phyloP scores from a whole-genome alignment of 2,888 invertebrate species.

The Nomada goodeniana region DNA sequence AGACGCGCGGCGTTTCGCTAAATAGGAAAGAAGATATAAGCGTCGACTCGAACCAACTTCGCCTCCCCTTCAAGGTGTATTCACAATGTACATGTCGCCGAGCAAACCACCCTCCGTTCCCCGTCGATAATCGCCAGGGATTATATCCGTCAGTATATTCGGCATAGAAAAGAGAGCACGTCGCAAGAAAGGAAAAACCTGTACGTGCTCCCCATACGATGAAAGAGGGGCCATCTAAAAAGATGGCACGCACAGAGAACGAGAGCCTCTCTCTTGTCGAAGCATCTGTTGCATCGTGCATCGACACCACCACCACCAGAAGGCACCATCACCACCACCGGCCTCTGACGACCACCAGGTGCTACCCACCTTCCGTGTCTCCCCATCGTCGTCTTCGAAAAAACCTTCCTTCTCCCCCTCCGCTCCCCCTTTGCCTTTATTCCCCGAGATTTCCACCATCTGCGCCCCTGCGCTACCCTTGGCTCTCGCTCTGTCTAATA shows the following conservation, averaged over 20 bases:
- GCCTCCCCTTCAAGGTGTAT: neutral
- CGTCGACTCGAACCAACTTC: neutral
- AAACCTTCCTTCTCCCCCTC: conserved; percentile 54
- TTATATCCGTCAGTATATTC: conserved; percentile 25
- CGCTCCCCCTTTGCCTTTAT: conserved; percentile 63
- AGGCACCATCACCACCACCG: conserved; percentile 73
- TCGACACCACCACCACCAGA: conserved; percentile 69
- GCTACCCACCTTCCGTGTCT: conserved; percentile 80
- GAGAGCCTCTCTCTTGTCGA: conserved; percentile 53
- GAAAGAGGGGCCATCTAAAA: conserved; percentile 69
- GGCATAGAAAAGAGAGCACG: neutral
- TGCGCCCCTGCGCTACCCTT: conserved; percentile 72
- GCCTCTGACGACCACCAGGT: conserved; percentile 78
- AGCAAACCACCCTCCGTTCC: neutral
- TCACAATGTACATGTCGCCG: neutral
- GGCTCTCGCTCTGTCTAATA: conserved; percentile 39
- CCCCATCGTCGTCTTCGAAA: conserved; percentile 68
- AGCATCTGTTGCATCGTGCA: conserved; percentile 82
- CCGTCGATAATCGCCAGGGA: conserved; percentile 30
- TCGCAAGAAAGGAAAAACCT: conserved; percentile 10
- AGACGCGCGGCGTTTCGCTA: no score
- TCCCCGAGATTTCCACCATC: conserved; percentile 80
- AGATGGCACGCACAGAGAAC: conserved; percentile 72
- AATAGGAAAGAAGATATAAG: no score
- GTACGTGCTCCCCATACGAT: conserved; percentile 36